These are phyloP conservation scores for Charanyca ferruginea DNA, from an alignment of 2,888 invertebrate genomes.

Conservation along the genomic window DNA sequence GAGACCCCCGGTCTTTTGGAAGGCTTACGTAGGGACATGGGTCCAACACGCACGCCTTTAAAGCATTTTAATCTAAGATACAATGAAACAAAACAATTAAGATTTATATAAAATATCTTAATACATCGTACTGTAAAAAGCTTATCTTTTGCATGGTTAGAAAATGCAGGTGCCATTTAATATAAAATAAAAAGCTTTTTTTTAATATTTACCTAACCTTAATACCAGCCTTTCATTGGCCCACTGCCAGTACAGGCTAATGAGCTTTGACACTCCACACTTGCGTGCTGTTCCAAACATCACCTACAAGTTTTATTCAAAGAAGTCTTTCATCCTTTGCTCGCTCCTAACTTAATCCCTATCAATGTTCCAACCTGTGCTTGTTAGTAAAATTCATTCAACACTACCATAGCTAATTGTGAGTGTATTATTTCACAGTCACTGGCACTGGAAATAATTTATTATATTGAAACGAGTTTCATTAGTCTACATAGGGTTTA, in stretches of 20 bases:
- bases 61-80: conserved; percentile 18
- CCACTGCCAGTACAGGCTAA: too few species aligned
- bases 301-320: background rate
- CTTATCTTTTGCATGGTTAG: background rate
- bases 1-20: conserved; percentile 19
- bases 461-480: conserved; percentile 71
- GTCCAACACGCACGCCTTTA: background rate
- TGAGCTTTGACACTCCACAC: too few species aligned
- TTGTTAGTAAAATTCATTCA: conserved; percentile 31
- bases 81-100: background rate
- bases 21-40: conserved; percentile 29
- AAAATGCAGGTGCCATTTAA: background rate
- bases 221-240: too few species aligned
- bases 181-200: background rate
- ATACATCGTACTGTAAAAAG: background rate
- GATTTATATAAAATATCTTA: background rate
- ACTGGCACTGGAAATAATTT: conserved; percentile 65
- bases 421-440: conserved; percentile 66
- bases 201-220: background rate
- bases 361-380: conserved; percentile 9
- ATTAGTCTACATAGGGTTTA: conserved; percentile 64
- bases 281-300: too few species aligned
- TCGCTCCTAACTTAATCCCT: conserved; percentile 23
- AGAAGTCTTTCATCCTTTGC: background rate
- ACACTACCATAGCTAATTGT: conserved; percentile 51